Evolutionary conservation across 2,797 vertebrate genomes (phyloP).

Genomic region (Bovichtus variegatus): DNA sequence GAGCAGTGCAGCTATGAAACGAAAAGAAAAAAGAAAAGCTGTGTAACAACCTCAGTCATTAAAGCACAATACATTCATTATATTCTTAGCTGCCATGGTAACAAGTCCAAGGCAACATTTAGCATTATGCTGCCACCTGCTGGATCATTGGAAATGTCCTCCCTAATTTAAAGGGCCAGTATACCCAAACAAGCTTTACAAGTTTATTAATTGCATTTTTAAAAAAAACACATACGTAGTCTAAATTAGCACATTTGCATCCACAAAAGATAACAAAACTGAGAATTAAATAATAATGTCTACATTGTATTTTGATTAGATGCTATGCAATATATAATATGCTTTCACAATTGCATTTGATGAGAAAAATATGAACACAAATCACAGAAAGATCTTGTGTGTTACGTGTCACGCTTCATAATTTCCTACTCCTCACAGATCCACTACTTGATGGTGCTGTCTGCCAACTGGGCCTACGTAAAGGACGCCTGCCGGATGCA

Average conservation of each 20-base stretch:
- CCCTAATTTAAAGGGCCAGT: not conserved
- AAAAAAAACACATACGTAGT: not conserved
- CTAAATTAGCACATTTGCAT: not conserved
- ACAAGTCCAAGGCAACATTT: slow-evolving; percentile 27
- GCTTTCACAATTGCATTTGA: not conserved
- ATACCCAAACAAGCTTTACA: not conserved
- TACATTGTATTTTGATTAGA: not conserved
- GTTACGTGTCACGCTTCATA: not conserved
- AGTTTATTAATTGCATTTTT: not conserved
- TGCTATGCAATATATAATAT: not conserved
- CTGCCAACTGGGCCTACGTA: slow-evolving; percentile 99
- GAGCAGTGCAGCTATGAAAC: slow-evolving; percentile 7
- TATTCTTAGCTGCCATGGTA: slow-evolving; percentile 69
- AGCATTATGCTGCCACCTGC: slow-evolving; percentile 75
- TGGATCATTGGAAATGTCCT: slow-evolving; percentile 46
- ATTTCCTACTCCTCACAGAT: slow-evolving; percentile 82
- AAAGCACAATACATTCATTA: slow-evolving; percentile 60
- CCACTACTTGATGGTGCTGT: slow-evolving; percentile 98
- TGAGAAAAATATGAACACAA: not conserved
- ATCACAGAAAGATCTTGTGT: not conserved
- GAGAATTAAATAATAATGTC: not conserved
- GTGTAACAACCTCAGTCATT: slow-evolving; percentile 42
- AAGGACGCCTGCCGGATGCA: slow-evolving; percentile 99
- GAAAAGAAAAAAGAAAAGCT: too few species aligned
- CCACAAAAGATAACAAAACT: not conserved